Base-by-base conservation (phyloP, 2,113 vertebrate species). In the Pyrgilauda ruficollis region DNA sequence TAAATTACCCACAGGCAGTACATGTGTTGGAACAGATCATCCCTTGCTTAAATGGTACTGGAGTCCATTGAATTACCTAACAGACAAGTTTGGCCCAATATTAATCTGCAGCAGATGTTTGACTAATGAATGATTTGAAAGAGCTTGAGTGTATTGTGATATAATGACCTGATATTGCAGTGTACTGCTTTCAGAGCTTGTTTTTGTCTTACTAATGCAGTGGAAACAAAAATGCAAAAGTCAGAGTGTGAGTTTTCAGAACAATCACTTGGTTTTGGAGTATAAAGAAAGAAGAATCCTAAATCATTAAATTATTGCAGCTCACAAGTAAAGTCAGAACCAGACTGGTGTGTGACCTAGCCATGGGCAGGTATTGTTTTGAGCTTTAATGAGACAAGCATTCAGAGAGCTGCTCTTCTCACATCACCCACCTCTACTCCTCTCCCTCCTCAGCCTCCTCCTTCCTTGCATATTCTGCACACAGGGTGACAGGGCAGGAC, bases 31-130 rank as follows among this genome's bases (percentile, higher is more conserved):
- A 94, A 84, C 53, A 89, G 61, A 69, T 87, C 74, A 39, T 43
- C 66, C 80, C 64, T 50, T 78, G 41, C 53, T 41, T 73, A 96
- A 84, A 84, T 56, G 53, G 41, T 35, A 50, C 80, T 37, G 56
- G 83, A 93, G 76, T 53, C 88, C 46, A 64, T 8, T 49, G 58
- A 92, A 66, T 69, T 64, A 61, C 69, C 64, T 68, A 61, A 21
- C 23, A 53, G 83, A 84, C 41, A 74, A 69, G 23, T 89, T 84
- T 95, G 80, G 66, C 58, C 80, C 80, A 28, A 18, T 73, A 82
- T 90, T 70, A 61, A 95, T 93, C 94, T 92, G 73, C 80, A 93
- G 83, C 90, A 96, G 90, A 90, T 92, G 88, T 94, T 78, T 69
- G 72, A 62, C 85, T 94, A 80, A 90, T 43, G 70, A 92, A 89